Percentiles rank a stretch among this genome's conserved stretches.
Evolutionary conservation across 2,797 vertebrate species (phyloP).

Genomic region (Zalophus californianus): DNA sequence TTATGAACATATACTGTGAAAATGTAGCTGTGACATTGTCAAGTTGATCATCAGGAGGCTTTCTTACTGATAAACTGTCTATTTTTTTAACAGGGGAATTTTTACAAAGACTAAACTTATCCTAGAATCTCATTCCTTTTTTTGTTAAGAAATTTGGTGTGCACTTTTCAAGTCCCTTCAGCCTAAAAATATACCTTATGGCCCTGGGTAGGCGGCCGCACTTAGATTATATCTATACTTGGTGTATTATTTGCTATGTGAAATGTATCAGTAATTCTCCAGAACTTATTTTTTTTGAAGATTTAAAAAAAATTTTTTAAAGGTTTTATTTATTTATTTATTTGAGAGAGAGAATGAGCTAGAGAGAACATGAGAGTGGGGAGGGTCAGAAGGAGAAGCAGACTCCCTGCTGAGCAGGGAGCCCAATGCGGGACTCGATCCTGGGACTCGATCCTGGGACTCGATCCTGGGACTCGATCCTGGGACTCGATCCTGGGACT

Average conservation of each 20-base stretch:
- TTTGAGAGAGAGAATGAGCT: no score
- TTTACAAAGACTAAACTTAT: not conserved
- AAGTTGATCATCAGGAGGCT: not conserved
- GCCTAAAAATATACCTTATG: not conserved
- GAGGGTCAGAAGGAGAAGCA: no score
- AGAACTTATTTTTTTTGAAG: not conserved
- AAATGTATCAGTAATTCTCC: not conserved
- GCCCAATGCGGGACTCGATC: no score
- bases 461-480: no score
- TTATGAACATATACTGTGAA: constrained; percentile 65
- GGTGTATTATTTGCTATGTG: not conserved
- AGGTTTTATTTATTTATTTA: no score
- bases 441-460: no score
- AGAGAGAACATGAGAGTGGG: no score
- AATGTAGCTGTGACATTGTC: not conserved
- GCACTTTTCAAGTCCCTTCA: not conserved
- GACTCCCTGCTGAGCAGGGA: no score
- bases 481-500: no score
- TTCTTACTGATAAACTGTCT: not conserved
- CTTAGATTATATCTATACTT: not conserved
- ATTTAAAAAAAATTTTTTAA: no score
- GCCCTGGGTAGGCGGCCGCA: not conserved
- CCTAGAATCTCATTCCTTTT: not conserved
- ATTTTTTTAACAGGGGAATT: constrained; percentile 19
- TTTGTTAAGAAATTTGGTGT: not conserved